These are phyloP conservation scores for Siniperca knerii DNA, from an alignment of 2,113 vertebrate species.

Conservation along the genomic window DNA sequence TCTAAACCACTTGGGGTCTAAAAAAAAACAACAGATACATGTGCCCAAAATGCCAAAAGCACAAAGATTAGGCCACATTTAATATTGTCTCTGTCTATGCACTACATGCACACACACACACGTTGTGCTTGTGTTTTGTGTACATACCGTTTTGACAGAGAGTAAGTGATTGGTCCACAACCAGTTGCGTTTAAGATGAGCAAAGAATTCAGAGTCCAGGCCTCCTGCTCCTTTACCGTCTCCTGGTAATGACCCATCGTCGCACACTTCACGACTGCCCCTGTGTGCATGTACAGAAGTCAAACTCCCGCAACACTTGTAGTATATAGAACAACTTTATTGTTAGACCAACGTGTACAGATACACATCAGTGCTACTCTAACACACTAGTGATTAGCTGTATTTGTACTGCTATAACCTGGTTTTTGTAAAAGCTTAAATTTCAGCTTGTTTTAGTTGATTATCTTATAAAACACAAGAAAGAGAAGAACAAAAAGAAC, in stretches of 20 bases:
- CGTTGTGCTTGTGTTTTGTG: not conserved
- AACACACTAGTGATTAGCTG: not conserved
- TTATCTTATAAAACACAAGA: not conserved
- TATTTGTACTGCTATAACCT: not conserved
- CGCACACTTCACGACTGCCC: slow-evolving; percentile 87
- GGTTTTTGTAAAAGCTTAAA: not conserved
- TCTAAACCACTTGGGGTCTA: slow-evolving; percentile 64
- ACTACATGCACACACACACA: not conserved
- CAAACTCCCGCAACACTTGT: too few relatives aligned
- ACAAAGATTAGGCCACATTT: not conserved
- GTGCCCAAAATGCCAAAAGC: not conserved
- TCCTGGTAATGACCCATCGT: slow-evolving; percentile 90
- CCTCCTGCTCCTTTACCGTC: slow-evolving; percentile 93
- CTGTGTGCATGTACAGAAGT: slow-evolving; percentile 68
- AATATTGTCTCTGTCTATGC: not conserved
- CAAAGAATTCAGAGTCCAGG: slow-evolving; percentile 93
- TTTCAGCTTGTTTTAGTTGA: not conserved
- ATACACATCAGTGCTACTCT: not conserved
- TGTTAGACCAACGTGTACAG: too few relatives aligned
- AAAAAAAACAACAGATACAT: not conserved
- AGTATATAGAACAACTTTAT: too few relatives aligned
- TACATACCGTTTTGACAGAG: slow-evolving; percentile 81
- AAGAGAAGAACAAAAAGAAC: not conserved
- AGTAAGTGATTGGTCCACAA: slow-evolving; percentile 95
- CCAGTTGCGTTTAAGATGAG: slow-evolving; percentile 97